Conservation (phyloP, 2,113 vertebrate genomes). For the Nipponia nippon region DNA sequence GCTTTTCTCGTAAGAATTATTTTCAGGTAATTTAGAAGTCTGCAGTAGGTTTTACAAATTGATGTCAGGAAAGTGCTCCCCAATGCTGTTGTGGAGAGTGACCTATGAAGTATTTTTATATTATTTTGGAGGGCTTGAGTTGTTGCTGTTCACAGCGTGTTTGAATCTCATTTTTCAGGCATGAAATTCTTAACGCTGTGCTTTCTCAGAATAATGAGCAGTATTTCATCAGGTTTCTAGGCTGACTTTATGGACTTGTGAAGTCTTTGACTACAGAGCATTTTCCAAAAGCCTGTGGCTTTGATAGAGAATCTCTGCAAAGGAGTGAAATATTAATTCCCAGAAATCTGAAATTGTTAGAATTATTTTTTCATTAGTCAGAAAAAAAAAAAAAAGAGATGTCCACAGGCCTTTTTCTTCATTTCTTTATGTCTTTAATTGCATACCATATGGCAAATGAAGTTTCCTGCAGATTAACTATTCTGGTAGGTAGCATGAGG, state of each 20-base stretch:
- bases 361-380: not conserved
- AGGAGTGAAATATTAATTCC: not conserved
- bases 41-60: not conserved
- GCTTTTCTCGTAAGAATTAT: not conserved
- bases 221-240: not conserved
- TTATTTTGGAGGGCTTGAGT: not conserved
- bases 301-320: not conserved
- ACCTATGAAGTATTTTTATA: not conserved
- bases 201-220: not conserved
- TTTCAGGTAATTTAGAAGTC: not conserved
- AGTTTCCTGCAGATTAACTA: not conserved
- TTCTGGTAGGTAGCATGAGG: not conserved
- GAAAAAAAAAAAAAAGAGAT: not conserved
- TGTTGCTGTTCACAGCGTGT: not conserved
- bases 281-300: not conserved
- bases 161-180: not conserved
- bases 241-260: not conserved
- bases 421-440: not conserved
- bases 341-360: not conserved
- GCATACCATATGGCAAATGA: not conserved
- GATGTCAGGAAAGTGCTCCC: not conserved
- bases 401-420: not conserved
- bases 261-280: not conserved
- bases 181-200: not conserved
- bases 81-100: not conserved